These are phyloP conservation scores for Spea bombifrons DNA, from an alignment of 2,113 vertebrate genomes.

Conservation along the genomic window DNA sequence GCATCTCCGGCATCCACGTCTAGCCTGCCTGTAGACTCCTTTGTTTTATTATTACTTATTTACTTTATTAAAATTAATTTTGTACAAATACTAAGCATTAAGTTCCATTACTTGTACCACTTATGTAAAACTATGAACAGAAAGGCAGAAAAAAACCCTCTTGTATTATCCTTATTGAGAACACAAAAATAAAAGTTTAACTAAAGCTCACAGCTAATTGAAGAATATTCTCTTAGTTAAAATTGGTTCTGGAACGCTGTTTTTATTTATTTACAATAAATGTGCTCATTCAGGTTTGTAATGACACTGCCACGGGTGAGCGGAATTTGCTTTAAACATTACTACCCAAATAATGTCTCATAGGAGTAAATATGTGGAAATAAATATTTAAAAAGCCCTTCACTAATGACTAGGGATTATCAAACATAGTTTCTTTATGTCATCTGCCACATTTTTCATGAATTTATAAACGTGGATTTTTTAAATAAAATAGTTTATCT, in stretches of 20 bases:
- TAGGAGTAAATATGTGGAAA: constrained; percentile 63
- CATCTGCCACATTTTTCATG: constrained; percentile 45
- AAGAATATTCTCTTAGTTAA: constrained; percentile 71
- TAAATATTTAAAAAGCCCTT: constrained; percentile 59
- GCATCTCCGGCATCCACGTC: too few species aligned
- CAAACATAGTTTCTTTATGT: constrained; percentile 40
- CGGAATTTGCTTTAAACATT: constrained; percentile 75
- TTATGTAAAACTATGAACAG: too few species aligned
- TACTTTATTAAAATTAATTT: too few species aligned
- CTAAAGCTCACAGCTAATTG: constrained; percentile 66
- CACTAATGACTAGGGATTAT: constrained; percentile 54
- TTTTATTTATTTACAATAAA: constrained; percentile 80
- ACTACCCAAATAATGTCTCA: constrained; percentile 67
- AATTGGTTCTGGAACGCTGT: constrained; percentile 77
- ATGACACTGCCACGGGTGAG: constrained; percentile 75
- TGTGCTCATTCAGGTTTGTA: constrained; percentile 76
- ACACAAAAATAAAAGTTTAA: constrained; percentile 66
- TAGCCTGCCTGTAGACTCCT: too few species aligned
- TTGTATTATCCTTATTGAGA: constrained; percentile 67
- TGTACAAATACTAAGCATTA: too few species aligned
- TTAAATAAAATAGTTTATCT: too few species aligned
- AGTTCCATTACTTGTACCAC: too few species aligned
- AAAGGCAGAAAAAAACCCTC: neutral
- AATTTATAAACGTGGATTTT: constrained; percentile 43
- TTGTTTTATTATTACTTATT: too few species aligned